These are phyloP conservation scores for Hypothenemus hampei DNA, from an alignment of 1,140 invertebrate genomes.

Conservation along the genomic window DNA sequence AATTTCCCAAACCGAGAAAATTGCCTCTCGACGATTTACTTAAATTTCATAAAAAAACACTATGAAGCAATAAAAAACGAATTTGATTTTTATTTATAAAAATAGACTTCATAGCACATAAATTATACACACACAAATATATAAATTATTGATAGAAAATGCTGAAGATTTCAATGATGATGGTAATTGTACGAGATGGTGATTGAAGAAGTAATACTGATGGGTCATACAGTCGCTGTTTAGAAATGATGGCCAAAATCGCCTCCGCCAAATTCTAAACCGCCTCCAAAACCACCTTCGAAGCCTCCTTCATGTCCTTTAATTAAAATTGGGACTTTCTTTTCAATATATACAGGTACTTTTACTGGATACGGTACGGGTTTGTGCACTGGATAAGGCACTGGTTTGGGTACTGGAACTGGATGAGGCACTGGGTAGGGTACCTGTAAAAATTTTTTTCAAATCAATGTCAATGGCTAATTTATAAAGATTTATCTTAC, in stretches of 20 bases:
- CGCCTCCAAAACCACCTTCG: slow-evolving; percentile 20
- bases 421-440: slow-evolving; percentile 42
- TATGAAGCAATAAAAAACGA: too few species aligned
- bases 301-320: slow-evolving; percentile 28
- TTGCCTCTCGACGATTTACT: not conserved
- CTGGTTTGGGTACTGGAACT: slow-evolving; percentile 41
- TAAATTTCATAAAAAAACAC: not conserved
- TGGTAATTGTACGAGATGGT: slow-evolving; percentile 22
- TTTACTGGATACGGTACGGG: slow-evolving; percentile 45
- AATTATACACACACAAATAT: not conserved
- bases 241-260: slow-evolving; percentile 14
- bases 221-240: slow-evolving; percentile 4
- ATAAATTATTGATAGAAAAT: not conserved
- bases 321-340: slow-evolving; percentile 35
- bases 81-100: not conserved
- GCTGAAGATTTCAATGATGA: not conserved
- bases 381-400: slow-evolving; percentile 45
- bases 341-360: slow-evolving; percentile 36
- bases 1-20: not conserved
- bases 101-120: not conserved
- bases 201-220: slow-evolving; percentile 4
- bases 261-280: slow-evolving; percentile 16
- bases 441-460: slow-evolving; percentile 31
- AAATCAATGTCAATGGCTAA: not conserved
- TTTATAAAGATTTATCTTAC: slow-evolving; percentile 25